phyloP scores from a whole-genome alignment of 1,140 invertebrate species.

The Augochlora pura region DNA sequence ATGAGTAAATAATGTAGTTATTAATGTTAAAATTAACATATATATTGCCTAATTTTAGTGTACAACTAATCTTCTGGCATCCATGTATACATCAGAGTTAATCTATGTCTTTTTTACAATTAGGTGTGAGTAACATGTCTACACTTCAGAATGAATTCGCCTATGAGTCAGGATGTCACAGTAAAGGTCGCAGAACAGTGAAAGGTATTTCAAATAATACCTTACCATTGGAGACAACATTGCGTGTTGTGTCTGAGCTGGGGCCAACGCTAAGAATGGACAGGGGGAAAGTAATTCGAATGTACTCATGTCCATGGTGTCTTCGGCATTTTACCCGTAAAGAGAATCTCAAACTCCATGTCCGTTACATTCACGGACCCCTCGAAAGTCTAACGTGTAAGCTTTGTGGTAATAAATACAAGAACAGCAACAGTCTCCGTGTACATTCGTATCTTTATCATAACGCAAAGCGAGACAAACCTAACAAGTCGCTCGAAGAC shows the following conservation, averaged over 20 bases:
- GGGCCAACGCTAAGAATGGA: constrained; percentile 76
- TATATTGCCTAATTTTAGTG: too few species aligned
- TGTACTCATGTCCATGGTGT: constrained; percentile 79
- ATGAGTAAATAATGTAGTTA: too few species aligned
- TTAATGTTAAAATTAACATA: too few species aligned
- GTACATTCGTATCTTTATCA: constrained; percentile 81
- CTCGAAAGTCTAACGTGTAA: constrained; percentile 79
- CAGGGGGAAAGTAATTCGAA: constrained; percentile 75
- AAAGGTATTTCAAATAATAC: constrained; percentile 74
- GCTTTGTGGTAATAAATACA: constrained; percentile 79
- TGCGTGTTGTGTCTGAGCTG: constrained; percentile 75
- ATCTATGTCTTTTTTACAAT: neutral
- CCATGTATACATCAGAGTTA: too few species aligned
- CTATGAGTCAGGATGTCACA: constrained; percentile 52
- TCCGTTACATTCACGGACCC: constrained; percentile 78
- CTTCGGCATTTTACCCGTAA: constrained; percentile 78
- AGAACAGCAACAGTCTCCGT: constrained; percentile 80
- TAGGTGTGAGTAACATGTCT: constrained; percentile 47
- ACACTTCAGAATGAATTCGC: constrained; percentile 35
- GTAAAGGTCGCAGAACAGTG: constrained; percentile 71
- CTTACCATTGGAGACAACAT: constrained; percentile 74
- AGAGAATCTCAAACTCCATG: constrained; percentile 78
- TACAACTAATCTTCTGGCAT: too few species aligned
- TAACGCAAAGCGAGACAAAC: constrained; percentile 76
- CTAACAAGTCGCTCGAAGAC: constrained; percentile 64